Evolutionary conservation across 1,140 invertebrate species (phyloP), one percentile per base, ranked within the genome.

Genomic region (Cydia pomonella): DNA sequence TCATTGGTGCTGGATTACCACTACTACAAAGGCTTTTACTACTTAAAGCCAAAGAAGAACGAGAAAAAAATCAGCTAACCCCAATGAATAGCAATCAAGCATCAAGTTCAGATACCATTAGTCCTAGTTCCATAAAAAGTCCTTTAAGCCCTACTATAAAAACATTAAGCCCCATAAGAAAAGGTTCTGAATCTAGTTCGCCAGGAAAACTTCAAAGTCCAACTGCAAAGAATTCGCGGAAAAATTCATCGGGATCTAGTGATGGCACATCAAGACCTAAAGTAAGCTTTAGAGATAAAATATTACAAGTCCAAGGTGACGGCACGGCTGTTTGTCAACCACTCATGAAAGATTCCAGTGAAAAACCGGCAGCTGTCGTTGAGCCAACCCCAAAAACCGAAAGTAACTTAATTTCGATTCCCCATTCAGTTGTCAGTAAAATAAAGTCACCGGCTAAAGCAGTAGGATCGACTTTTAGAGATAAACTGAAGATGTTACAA

Each of bases 31-130:
- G 97, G 76, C 93, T 98, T 23, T 92, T 97, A 41, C 91, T 97
- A 72, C 93, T 98, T 9, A 97, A 97, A 89, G 95, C 96, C 12
- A 97, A 97, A 89, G 96, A 96, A 84, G 97, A 97, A 77, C 93
- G 93, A 72, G 95, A 96, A 71, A 93, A 92, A 76, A 90, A 89
- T 76, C 87, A 91, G 78, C 77, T 93, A 5, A 92, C 91, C 21
- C 88, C 88, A 25, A 82, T 83, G 10, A 87, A 79, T 5, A 93
- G 91, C 71, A 93, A 93, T 76, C 88, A 88, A 76, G 90, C 88
- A 33, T 93, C 93, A 12, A 93, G 92, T 74, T 93, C 92, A 2
- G 93, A 93, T 74, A 93, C 93, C 0, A 93, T 93, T 16, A 93
- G 92, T 50, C 92, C 93, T 5, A 92, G 87, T 74, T 93, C 93